Conservation (phyloP, 53 echinoderm and acorn worm genomes). For the Hippasteria phrygiana region DNA sequence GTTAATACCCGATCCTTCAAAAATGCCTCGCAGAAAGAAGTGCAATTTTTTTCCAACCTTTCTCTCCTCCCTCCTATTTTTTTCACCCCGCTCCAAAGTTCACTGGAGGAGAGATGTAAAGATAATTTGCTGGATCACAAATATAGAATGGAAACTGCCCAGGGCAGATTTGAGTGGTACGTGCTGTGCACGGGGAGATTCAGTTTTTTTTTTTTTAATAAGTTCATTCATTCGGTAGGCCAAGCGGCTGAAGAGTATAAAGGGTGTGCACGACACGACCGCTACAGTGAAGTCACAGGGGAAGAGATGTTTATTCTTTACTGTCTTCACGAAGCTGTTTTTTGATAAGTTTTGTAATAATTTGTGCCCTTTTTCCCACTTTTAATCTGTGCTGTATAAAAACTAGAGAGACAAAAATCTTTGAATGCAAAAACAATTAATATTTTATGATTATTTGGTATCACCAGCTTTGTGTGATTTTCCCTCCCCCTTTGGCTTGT, state of each 20-base stretch:
- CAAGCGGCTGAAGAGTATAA: background rate
- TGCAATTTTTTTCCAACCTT: background rate
- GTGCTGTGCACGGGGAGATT: slow-evolving; percentile 17
- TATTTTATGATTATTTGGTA: no score
- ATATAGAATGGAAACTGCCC: slow-evolving; percentile 53
- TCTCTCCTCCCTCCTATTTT: slow-evolving; percentile 5
- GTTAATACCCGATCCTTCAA: slow-evolving; percentile 31
- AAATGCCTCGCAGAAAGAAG: slow-evolving; percentile 34
- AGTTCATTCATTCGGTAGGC: slow-evolving; percentile 23
- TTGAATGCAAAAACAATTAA: no score
- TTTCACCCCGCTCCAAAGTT: slow-evolving; percentile 34
- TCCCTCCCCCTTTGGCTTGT: no score
- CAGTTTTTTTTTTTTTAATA: slow-evolving; percentile 53
- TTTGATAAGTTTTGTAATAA: no score
- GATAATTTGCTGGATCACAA: slow-evolving; percentile 69
- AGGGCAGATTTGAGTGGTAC: slow-evolving; percentile 38
- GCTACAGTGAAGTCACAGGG: slow-evolving; percentile 7
- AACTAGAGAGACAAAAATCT: no score
- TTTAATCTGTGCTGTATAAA: no score
- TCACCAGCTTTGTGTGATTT: no score
- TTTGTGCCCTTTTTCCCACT: no score
- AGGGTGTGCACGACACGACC: background rate
- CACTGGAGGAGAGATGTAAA: slow-evolving; percentile 59
- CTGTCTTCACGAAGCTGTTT: no score
- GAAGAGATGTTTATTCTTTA: no score